Conservation (phyloP, 2,113 vertebrate species). For the Pithys albifrons region DNA sequence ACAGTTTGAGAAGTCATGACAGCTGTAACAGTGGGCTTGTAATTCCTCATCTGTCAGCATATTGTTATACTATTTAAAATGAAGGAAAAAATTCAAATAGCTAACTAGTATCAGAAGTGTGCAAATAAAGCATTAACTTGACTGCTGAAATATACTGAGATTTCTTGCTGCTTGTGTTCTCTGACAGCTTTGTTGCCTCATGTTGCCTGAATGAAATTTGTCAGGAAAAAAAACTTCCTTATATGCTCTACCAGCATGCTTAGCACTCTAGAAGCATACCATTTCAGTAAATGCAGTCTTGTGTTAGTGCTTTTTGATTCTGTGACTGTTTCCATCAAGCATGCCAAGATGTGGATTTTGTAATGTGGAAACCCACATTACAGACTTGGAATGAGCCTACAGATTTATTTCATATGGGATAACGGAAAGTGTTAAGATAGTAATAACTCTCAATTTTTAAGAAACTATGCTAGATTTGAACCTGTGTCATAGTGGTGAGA, state of each 20-base stretch:
- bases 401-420: slow-evolving; percentile 13
- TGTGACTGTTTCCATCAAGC: not conserved
- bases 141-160: slow-evolving; percentile 17
- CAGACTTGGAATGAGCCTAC: not conserved
- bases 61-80: slow-evolving; percentile 24
- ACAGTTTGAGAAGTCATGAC: slow-evolving; percentile 24
- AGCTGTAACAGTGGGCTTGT: slow-evolving; percentile 56
- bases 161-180: slow-evolving; percentile 35
- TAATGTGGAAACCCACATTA: slow-evolving; percentile 28
- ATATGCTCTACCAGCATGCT: not conserved
- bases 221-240: not conserved
- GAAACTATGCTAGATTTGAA: not conserved
- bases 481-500: not conserved
- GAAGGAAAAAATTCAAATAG: slow-evolving; percentile 27
- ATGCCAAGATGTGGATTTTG: slow-evolving; percentile 45
- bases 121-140: not conserved
- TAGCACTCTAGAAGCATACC: accelerated
- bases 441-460: not conserved
- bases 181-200: not conserved
- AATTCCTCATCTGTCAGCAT: slow-evolving; percentile 19
- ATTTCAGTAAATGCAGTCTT: not conserved
- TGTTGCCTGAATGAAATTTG: not conserved
- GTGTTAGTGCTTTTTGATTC: not conserved
- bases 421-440: not conserved
- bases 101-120: slow-evolving; percentile 11